These are phyloP conservation scores for Lampropteryx suffumata DNA, from an alignment of 2,888 invertebrate genomes.

Conservation along the genomic window DNA sequence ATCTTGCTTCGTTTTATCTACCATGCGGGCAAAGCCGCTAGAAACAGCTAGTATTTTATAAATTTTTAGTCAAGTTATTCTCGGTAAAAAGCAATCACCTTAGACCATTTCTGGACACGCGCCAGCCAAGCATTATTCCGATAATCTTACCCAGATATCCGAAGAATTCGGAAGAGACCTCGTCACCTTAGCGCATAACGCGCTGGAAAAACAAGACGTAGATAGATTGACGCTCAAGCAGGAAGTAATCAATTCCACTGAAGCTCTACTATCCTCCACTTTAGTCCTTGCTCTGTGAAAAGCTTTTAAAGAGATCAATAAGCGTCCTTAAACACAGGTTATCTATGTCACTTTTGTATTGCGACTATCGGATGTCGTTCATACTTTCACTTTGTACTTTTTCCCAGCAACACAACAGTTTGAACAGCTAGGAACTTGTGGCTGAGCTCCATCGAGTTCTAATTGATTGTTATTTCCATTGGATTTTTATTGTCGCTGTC, in stretches of 20 bases:
- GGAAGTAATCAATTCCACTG: conserved; percentile 22
- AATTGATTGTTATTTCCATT: conserved; percentile 43
- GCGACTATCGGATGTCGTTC: no score
- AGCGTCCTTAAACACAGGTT: neutral
- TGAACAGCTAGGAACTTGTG: no score
- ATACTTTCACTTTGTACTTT: no score
- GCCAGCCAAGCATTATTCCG: neutral
- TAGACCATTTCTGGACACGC: neutral
- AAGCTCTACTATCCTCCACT: conserved; percentile 4
- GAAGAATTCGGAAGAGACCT: neutral
- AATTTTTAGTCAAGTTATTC: no score
- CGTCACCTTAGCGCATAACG: conserved; percentile 3
- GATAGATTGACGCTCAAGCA: conserved; percentile 21
- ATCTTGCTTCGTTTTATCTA: no score
- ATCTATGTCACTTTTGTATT: no score
- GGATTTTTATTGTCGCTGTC: conserved; percentile 37
- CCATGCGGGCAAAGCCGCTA: no score
- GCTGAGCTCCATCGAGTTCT: conserved; percentile 31
- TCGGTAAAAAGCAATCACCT: no score
- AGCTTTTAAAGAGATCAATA: neutral
- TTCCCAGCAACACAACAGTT: no score
- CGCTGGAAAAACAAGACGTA: conserved; percentile 19
- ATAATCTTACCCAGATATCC: neutral
- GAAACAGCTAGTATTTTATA: no score
- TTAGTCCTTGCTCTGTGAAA: conserved; percentile 5